These are phyloP conservation scores for Habroteleia sp. DNA, from an alignment of 2,888 invertebrate genomes.

Conservation along the genomic window DNA sequence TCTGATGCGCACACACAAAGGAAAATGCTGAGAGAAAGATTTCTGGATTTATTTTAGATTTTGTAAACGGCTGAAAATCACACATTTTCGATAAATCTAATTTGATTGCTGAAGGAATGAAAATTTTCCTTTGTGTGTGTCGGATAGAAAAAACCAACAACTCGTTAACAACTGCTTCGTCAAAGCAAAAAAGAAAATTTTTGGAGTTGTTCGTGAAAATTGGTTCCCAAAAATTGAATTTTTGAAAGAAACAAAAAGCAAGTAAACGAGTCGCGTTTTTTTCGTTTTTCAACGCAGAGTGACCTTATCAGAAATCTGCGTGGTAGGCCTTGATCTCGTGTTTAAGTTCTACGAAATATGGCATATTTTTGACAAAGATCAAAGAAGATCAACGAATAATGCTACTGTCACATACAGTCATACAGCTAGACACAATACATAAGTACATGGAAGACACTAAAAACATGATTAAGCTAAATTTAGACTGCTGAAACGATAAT, in stretches of 20 bases:
- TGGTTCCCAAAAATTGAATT: constrained; percentile 17
- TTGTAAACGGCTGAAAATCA: neutral
- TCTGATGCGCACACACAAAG: constrained; percentile 47
- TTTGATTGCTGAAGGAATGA: neutral
- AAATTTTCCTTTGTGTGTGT: constrained; percentile 44
- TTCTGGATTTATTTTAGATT: neutral
- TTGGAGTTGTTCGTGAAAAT: no score
- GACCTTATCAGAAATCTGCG: constrained; percentile 41
- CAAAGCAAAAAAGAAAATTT: neutral
- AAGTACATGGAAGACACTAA: constrained; percentile 30
- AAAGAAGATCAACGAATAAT: constrained; percentile 38
- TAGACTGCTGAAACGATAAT: constrained; percentile 1
- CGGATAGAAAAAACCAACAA: constrained; percentile 43
- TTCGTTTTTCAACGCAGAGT: constrained; percentile 32
- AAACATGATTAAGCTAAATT: constrained; percentile 26
- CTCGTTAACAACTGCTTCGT: constrained; percentile 27
- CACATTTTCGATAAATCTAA: neutral
- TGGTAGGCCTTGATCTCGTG: neutral
- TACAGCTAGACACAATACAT: constrained; percentile 43
- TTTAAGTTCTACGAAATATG: constrained; percentile 23
- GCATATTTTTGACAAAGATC: constrained; percentile 53
- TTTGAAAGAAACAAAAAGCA: neutral
- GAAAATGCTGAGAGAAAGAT: constrained; percentile 10
- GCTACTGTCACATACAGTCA: constrained; percentile 38
- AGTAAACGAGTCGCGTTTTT: constrained; percentile 50